Conservation (phyloP, 2,113 vertebrate species). For the Felis chaus region DNA sequence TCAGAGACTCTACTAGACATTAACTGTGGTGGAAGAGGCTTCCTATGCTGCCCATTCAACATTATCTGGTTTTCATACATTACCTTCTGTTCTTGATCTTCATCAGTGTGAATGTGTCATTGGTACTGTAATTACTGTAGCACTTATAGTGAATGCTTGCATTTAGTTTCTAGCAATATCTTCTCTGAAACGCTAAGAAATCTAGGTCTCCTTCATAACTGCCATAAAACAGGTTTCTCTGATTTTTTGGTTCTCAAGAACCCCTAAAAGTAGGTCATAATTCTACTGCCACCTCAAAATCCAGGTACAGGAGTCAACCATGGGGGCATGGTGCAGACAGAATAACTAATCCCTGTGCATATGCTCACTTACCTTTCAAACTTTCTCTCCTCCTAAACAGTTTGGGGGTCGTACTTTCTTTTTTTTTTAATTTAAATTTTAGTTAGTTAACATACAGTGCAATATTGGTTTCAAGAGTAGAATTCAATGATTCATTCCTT, state of each 20-base stretch:
- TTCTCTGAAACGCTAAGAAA: not conserved
- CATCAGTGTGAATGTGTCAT: not conserved
- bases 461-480: too few species aligned
- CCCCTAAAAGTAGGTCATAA: not conserved
- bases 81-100: not conserved
- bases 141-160: not conserved
- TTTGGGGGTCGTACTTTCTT: not conserved
- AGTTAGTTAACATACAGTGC: too few species aligned
- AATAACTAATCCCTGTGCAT: not conserved
- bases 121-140: not conserved
- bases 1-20: not conserved
- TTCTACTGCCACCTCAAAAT: not conserved
- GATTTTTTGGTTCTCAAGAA: not conserved
- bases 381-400: not conserved
- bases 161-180: not conserved
- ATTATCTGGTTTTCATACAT: not conserved
- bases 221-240: not conserved
- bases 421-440: too few species aligned
- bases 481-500: too few species aligned
- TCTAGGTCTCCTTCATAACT: not conserved
- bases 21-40: not conserved
- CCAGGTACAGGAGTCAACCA: not conserved
- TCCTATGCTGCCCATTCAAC: not conserved
- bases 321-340: not conserved
- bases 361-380: not conserved